phyloP scores from a whole-genome alignment of 2,797 vertebrate genomes.

The Syngnathus rostellatus region DNA sequence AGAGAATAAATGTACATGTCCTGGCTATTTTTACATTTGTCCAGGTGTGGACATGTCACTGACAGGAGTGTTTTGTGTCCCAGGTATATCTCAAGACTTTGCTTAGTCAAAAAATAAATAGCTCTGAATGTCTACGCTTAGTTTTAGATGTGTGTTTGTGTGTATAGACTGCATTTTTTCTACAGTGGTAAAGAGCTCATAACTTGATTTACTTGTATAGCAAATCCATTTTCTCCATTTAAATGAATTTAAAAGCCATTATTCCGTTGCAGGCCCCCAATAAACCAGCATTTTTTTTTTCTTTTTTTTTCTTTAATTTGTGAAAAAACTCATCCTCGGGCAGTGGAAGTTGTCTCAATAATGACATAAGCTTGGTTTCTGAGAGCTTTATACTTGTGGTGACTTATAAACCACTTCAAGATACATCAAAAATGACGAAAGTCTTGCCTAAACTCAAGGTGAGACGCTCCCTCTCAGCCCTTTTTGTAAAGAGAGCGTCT shows the following conservation, averaged over 20 bases:
- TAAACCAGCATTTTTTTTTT: not conserved
- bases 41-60: too few relatives aligned
- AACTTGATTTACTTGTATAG: too few relatives aligned
- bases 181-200: too few relatives aligned
- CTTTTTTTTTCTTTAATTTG: not conserved
- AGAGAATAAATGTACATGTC: not conserved
- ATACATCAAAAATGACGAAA: slow-evolving; percentile 74
- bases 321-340: not conserved
- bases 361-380: not conserved
- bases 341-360: not conserved
- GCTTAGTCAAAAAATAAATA: too few relatives aligned
- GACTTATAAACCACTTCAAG: slow-evolving; percentile 72
- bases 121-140: too few relatives aligned
- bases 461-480: slow-evolving; percentile 23
- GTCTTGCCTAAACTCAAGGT: slow-evolving; percentile 66
- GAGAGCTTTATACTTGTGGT: not conserved
- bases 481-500: slow-evolving; percentile 26
- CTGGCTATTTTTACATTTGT: not conserved
- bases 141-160: too few relatives aligned
- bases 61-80: too few relatives aligned
- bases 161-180: too few relatives aligned
- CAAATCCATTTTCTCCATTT: too few relatives aligned
- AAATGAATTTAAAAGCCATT: not conserved
- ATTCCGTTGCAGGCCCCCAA: not conserved
- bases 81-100: too few relatives aligned